Base-by-base conservation (phyloP, 2,888 invertebrate genomes). In the Drepana falcataria region DNA sequence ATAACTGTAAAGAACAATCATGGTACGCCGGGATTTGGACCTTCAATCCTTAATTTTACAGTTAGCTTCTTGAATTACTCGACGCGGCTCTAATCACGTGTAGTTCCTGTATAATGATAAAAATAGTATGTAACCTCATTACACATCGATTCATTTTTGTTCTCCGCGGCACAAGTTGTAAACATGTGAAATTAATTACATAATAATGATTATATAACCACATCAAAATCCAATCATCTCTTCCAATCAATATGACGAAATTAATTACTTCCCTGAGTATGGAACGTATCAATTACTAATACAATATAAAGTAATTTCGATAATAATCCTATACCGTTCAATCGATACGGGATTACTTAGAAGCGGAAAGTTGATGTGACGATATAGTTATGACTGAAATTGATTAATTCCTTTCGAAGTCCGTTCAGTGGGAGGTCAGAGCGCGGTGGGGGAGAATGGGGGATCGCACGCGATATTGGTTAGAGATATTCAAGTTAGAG, bases 381-480 rank as follows among this genome's bases (percentile, higher is more conserved):
- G 40, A 59, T 56, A 56, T 75, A 75, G 73, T 77, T 78, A 77
- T 79, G 69, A 73, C 70, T 74, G 71, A 69, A 79, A 77, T 76
- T 81, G 76, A 83, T 83, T 79, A 81, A 79, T 80, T 79, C 70
- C 63, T 63, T 57, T 55, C 59, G 56, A 51, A 59, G 59, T 53
- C 53, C 54, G 48, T 55, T 49, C 47, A 35, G 53, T 53, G 49
- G 44, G 48, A 33, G 48, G 35, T 49, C n/a, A 48, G 33, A 51
- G 48, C 21, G 21, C 21, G 21, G n/a, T 52, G 55, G 55, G 33
- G 35, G 9, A 34, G 47, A 55, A 47, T 53, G 49, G 52, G 56
- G n/a, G 52, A 34, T 51, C 63, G 59, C 71, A 80, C 77, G 79
- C 77, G 78, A 82, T 77, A 77, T 77, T 77, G 81, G 82, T 83